phyloP scores from a whole-genome alignment of 2,888 invertebrate species.

The Perdita meconis region DNA sequence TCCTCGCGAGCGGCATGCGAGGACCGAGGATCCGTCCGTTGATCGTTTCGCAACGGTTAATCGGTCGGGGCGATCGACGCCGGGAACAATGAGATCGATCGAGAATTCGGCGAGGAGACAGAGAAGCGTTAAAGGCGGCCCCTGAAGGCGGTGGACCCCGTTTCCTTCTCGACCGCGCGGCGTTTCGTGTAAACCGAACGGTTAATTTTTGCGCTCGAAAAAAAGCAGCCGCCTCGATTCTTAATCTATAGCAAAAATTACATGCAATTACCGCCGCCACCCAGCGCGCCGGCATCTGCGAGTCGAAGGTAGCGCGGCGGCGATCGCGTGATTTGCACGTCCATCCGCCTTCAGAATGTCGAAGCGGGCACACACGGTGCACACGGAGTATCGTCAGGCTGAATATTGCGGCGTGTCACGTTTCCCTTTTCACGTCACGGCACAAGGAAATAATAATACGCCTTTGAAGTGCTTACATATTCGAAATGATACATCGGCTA shows the following conservation, averaged over 20 bases:
- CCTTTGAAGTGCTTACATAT: constrained; percentile 59
- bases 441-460: constrained; percentile 68
- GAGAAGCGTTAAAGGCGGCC: neutral
- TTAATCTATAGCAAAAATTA: constrained; percentile 74
- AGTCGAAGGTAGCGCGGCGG: constrained; percentile 67
- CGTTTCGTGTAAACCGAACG: constrained; percentile 51
- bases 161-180: constrained; percentile 2
- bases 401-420: constrained; percentile 71
- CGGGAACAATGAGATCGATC: constrained; percentile 49
- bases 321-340: constrained; percentile 72
- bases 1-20: neutral
- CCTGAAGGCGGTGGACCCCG: constrained; percentile 4
- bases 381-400: constrained; percentile 53
- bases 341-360: constrained; percentile 64
- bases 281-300: constrained; percentile 72
- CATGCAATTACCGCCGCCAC: constrained; percentile 74
- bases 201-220: constrained; percentile 60
- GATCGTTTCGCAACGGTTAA: constrained; percentile 14
- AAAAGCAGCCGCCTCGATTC: constrained; percentile 65
- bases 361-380: constrained; percentile 56
- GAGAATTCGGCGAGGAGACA: constrained; percentile 13
- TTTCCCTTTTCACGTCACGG: constrained; percentile 68
- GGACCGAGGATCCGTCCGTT: neutral
- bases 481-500: constrained; percentile 59
- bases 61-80: constrained; percentile 8